These are phyloP conservation scores for Lacanobia oleracea DNA, from an alignment of 2,888 invertebrate species.

Conservation along the genomic window DNA sequence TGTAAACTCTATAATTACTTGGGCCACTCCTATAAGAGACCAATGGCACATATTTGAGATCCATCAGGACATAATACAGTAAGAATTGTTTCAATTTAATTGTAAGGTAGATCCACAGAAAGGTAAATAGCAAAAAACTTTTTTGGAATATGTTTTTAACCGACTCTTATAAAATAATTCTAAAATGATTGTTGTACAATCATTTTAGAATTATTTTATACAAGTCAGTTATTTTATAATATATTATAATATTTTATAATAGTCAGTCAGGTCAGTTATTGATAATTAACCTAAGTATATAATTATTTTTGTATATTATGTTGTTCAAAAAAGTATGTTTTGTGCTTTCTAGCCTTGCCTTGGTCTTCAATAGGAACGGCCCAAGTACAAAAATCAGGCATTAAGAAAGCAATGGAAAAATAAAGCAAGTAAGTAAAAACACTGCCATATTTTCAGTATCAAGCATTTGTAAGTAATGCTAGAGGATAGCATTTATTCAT, in stretches of 20 bases:
- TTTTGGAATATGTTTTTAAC: neutral
- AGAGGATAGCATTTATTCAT: neutral
- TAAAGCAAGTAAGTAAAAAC: constrained; percentile 43
- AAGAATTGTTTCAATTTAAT: neutral
- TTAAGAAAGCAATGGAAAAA: constrained; percentile 20
- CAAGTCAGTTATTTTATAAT: too few species aligned
- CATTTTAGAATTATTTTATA: too few species aligned
- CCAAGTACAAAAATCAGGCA: constrained; percentile 6
- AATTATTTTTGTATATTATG: neutral
- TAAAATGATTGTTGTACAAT: neutral
- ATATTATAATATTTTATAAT: too few species aligned
- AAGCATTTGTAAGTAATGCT: neutral
- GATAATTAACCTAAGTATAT: too few species aligned
- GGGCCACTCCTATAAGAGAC: neutral
- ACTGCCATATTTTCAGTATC: neutral
- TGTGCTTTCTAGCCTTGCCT: neutral
- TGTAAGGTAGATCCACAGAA: neutral
- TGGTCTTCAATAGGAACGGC: constrained; percentile 6
- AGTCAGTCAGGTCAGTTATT: too few species aligned
- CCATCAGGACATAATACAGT: neutral
- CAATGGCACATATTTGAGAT: neutral
- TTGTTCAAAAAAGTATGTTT: neutral
- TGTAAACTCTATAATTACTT: neutral
- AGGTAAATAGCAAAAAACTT: neutral
- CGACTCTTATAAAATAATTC: neutral